These are phyloP conservation scores for Mizuhopecten yessoensis DNA, from an alignment of 1,140 invertebrate genomes.

Conservation along the genomic window DNA sequence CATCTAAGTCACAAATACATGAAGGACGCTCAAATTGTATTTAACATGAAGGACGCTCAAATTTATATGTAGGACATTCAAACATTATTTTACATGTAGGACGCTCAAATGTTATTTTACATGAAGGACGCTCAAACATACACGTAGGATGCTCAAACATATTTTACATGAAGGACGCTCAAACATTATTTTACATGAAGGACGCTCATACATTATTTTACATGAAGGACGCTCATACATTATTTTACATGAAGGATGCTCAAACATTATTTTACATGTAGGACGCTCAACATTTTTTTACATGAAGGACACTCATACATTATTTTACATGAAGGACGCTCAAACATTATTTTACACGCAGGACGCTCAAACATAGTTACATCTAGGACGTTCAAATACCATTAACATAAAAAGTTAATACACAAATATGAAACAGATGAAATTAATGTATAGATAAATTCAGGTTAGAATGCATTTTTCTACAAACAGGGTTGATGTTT, in stretches of 20 bases:
- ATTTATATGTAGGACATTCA: background rate
- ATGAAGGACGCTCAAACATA: background rate
- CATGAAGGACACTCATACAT: background rate
- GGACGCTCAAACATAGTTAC: no score
- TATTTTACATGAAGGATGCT: no score
- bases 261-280: no score
- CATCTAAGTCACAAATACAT: no score
- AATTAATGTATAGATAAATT: background rate
- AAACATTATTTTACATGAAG: no score
- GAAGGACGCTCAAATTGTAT: background rate
- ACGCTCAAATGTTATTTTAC: background rate
- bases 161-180: no score
- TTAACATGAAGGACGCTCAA: background rate
- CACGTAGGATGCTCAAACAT: background rate
- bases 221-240: no score
- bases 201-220: no score
- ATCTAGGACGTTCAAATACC: no score
- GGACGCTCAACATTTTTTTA: no score
- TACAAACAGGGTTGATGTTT: background rate
- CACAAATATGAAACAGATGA: background rate
- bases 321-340: background rate
- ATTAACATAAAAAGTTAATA: background rate
- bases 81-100: no score
- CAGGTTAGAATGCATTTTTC: background rate
- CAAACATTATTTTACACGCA: background rate